Evolutionary conservation across 37 sponge, comb jelly and placozoan species (phyloP).

Genomic region (Eunapius fragilis): DNA sequence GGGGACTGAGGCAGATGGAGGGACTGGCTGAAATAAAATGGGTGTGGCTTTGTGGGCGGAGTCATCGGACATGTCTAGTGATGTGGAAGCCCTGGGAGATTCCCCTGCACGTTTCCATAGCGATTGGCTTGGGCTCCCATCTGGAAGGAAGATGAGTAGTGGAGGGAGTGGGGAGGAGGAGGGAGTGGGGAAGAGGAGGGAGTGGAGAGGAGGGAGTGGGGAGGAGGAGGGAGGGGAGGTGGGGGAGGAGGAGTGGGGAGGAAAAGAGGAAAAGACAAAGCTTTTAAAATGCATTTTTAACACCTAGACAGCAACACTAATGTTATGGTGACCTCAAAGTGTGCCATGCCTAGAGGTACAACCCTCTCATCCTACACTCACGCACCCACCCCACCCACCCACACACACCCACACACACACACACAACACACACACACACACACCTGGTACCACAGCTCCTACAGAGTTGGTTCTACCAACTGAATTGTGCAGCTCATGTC

Average conservation of each 20-base stretch:
- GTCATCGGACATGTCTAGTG: neutral
- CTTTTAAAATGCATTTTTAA: too few relatives aligned
- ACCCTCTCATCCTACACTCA: neutral
- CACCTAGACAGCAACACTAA: neutral
- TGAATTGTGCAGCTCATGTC: neutral
- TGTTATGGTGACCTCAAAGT: neutral
- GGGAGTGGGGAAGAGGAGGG: neutral
- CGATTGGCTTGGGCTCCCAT: neutral
- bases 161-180: constrained; percentile 2
- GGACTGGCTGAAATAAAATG: neutral
- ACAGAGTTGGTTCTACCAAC: constrained; percentile 1
- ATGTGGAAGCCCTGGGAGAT: neutral
- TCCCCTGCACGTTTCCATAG: neutral
- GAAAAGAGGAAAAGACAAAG: neutral
- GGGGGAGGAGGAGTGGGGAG: neutral
- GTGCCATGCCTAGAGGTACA: neutral
- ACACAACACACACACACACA: too few relatives aligned
- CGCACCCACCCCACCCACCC: neutral
- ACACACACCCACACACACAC: too few relatives aligned
- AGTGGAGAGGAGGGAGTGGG: neutral
- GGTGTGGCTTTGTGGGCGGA: neutral
- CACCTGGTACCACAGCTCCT: neutral
- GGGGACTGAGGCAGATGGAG: neutral
- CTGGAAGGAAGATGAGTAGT: neutral
- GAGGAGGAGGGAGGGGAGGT: neutral